Percentiles rank a stretch among this genome's conserved stretches.
These are phyloP conservation scores for Drosophila orena DNA, from an alignment of 1,140 invertebrate genomes.

Conservation along the genomic window DNA sequence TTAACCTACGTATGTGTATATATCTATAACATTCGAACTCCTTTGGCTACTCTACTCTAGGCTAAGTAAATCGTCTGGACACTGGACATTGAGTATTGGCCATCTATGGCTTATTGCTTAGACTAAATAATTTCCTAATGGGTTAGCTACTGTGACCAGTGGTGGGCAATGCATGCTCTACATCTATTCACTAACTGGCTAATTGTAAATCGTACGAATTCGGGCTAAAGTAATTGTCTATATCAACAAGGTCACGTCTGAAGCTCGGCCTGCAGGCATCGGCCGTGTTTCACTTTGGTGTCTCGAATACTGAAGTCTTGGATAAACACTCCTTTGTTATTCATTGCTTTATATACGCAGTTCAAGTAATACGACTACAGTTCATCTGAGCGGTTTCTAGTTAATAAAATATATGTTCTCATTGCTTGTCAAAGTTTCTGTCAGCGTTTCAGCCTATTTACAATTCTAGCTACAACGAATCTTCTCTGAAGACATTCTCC, in stretches of 20 bases:
- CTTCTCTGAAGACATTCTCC: constrained; percentile 29
- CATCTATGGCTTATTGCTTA: constrained; percentile 33
- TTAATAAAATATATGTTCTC: constrained; percentile 33
- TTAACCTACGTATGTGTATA: constrained; percentile 38
- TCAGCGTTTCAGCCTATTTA: constrained; percentile 13
- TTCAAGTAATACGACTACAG: constrained; percentile 11
- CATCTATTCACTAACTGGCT: constrained; percentile 22
- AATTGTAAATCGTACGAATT: constrained; percentile 50
- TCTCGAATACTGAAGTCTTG: constrained; percentile 62
- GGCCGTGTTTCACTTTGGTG: constrained; percentile 69
- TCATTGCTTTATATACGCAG: constrained; percentile 38
- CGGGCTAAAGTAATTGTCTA: constrained; percentile 59
- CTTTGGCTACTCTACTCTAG: constrained; percentile 51
- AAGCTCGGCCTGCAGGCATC: constrained; percentile 25
- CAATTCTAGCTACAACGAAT: constrained; percentile 19
- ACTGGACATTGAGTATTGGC: constrained; percentile 66
- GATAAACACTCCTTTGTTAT: neutral
- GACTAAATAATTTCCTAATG: constrained; percentile 28
- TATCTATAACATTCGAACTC: constrained; percentile 48
- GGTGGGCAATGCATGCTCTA: constrained; percentile 45
- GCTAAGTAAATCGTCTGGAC: constrained; percentile 77
- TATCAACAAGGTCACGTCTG: constrained; percentile 57
- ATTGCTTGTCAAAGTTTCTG: constrained; percentile 2
- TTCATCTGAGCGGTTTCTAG: constrained; percentile 13
- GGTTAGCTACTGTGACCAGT: constrained; percentile 40